Base-by-base conservation (phyloP, 2,888 invertebrate genomes). In the Acleris emargana region DNA sequence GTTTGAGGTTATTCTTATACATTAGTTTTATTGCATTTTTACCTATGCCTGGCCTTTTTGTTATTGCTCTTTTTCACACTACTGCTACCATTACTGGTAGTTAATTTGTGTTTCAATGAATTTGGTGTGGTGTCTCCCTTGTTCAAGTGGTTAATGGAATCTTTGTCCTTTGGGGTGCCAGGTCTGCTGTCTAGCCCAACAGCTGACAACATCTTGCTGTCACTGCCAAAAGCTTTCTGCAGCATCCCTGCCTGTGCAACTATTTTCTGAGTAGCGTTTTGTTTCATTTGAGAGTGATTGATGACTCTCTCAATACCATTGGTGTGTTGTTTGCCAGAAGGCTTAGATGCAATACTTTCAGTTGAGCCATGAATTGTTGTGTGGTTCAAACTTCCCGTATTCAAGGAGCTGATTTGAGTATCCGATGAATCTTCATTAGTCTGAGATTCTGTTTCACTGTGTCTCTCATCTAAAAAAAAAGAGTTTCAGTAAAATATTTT, bases 391-490 rank as follows among this genome's bases (percentile, higher is more conserved):
- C 78, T 86, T 60, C 88, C 83, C 71, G 93, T 89, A 68, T 90
- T 93, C 53, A 89, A 73, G 47, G 92, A 78, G 69, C 92, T 93
- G 49, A 94, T 92, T 93, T 95, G 94, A 83, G 95, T 94, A 83
- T 96, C 94, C 78, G 95, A 94, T 68, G 95, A 94, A 87, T 96
- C 94, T 86, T 96, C 95, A 90, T 95, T 95, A 64, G 96, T 96
- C 83, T 97, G 96, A 16, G 97, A 97, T 89, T 97, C 97, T 51
- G 97, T 96, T 89, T 97, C 97, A 87, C 97, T 97, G 80, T 96
- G 96, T 77, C 96, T 94, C 83, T 97, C 97, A 91, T 95, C 96
- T 96, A 82, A 67, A 90, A 89, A 81, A 68, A 68, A 67, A 64
- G 32, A 59, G 25, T 49, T 47, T 50, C 55, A 45, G 20, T 53